phyloP scores from a whole-genome alignment of 2,888 invertebrate genomes.

The Chrysolina americana region DNA sequence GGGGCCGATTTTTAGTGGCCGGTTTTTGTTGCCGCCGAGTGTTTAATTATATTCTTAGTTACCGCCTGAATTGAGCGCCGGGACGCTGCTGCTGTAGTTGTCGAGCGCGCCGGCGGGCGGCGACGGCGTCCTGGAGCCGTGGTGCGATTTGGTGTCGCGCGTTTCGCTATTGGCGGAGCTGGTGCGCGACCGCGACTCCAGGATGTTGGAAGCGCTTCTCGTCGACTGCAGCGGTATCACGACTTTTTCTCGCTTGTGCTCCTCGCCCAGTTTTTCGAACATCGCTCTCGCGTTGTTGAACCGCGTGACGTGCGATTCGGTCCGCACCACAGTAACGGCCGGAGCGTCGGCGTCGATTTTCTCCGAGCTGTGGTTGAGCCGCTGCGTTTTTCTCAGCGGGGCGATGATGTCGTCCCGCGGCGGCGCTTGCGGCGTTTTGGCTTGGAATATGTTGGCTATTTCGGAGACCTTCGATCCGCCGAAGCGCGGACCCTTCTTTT shows the following conservation, averaged over 20 bases:
- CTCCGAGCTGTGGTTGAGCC: slow-evolving; percentile 44
- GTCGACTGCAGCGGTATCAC: slow-evolving; percentile 65
- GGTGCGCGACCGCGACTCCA: slow-evolving; percentile 75
- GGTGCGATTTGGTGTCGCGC: slow-evolving; percentile 58
- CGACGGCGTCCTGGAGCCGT: slow-evolving; percentile 70
- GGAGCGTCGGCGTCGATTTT: slow-evolving; percentile 59
- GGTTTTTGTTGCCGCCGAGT: too few relatives aligned
- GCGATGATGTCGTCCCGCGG: slow-evolving; percentile 55
- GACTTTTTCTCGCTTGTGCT: slow-evolving; percentile 69
- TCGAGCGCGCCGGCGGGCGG: slow-evolving; percentile 67
- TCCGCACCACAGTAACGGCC: slow-evolving; percentile 82
- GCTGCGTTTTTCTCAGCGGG: slow-evolving; percentile 53
- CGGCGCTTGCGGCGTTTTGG: slow-evolving; percentile 45
- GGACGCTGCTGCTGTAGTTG: slow-evolving; percentile 73
- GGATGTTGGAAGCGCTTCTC: slow-evolving; percentile 70
- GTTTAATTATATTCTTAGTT: background rate
- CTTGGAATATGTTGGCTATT: slow-evolving; percentile 91
- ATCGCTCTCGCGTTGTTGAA: slow-evolving; percentile 93
- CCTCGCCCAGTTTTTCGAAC: slow-evolving; percentile 90
- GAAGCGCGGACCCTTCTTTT: slow-evolving; percentile 64
- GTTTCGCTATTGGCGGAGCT: slow-evolving; percentile 78
- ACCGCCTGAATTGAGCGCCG: slow-evolving; percentile 66
- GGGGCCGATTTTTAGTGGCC: too few relatives aligned
- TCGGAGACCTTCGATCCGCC: slow-evolving; percentile 89
- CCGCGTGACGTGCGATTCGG: slow-evolving; percentile 88